Evolutionary conservation across 2,113 vertebrate species (phyloP), one percentile per base, ranked within the genome.

Genomic region (Cyanocitta stelleri): DNA sequence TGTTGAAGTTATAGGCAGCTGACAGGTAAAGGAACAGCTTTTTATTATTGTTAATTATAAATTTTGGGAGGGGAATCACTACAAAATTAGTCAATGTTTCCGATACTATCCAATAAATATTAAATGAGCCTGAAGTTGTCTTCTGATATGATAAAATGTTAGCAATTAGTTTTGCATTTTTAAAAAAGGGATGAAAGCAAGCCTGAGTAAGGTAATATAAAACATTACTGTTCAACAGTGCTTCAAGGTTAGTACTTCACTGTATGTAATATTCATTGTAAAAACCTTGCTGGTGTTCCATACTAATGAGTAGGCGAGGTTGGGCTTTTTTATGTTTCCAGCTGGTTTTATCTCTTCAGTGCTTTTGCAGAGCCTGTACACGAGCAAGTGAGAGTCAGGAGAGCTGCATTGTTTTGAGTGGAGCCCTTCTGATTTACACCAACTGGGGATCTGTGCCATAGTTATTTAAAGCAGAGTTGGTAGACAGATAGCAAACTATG

Each of bases 151-250:
- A 89, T 91, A 94, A 85, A 95, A 83, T 81, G 81, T 85, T 89
- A 83, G 90, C 93, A 95, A 96, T 96, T 95, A 96, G 88, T 94
- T 93, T 68, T 94, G 90, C 92, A 96, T 96, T 95, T 97, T 86
- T 76, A 10, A 94, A 81, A 91, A 77, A 87, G 54, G 55, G 49
- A 95, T 95, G 79, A 96, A 94, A 95, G 94, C 84, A 89, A 90
- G 90, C 76, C 68, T 80, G 89, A 96, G 89, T 90, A 90, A 92
- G 66, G 85, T 96, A 95, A 94, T 92, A 76, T 87, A 85, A 95
- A 95, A 51, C 80, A 51, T 91, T 81, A 82, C 88, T 90, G 86
- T 85, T 96, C 96, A 94, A 69, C 78, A 7, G 4, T 49, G 5
- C 75, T 94, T 95, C 95, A 97, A 96, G 79, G 93, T 95, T 96